Conservation (phyloP, 2,113 vertebrate species). For the Clinocottus analis region DNA sequence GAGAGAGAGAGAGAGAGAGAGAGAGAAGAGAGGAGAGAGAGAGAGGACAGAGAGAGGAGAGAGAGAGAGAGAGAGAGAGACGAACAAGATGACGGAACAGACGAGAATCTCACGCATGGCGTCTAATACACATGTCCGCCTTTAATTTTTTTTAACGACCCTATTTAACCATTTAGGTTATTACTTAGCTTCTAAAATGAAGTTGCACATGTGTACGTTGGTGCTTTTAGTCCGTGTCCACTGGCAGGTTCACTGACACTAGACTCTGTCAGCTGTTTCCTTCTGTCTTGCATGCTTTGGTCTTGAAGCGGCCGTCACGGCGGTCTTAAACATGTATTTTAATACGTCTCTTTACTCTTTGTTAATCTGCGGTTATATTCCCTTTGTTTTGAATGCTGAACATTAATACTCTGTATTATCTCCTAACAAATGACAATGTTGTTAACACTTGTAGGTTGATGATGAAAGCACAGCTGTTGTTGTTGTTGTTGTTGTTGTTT, state of each 20-base stretch:
- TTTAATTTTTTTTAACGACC: no score
- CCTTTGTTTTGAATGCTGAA: slow-evolving; percentile 50
- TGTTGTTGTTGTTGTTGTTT: no score
- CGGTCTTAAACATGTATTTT: slow-evolving; percentile 75
- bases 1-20: no score
- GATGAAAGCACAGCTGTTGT: slow-evolving; percentile 84
- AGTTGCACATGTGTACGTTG: not conserved
- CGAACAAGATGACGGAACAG: no score
- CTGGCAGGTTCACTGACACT: no score
- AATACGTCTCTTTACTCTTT: slow-evolving; percentile 45
- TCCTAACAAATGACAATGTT: slow-evolving; percentile 64
- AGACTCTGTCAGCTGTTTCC: slow-evolving; percentile 15
- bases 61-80: no score
- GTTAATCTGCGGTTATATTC: slow-evolving; percentile 38
- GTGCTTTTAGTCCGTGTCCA: slow-evolving; percentile 21
- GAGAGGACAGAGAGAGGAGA: no score
- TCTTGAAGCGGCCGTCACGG: slow-evolving; percentile 54
- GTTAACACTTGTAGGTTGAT: slow-evolving; percentile 29
- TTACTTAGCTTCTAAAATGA: not conserved
- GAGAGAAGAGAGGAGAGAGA: no score
- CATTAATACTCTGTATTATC: slow-evolving; percentile 80
- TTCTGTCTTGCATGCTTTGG: slow-evolving; percentile 46
- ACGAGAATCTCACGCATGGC: no score
- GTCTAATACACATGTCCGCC: no score
- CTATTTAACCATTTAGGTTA: slow-evolving; percentile 1